Conservation (phyloP, 2,888 invertebrate genomes). For the Synergus gifuensis region DNA sequence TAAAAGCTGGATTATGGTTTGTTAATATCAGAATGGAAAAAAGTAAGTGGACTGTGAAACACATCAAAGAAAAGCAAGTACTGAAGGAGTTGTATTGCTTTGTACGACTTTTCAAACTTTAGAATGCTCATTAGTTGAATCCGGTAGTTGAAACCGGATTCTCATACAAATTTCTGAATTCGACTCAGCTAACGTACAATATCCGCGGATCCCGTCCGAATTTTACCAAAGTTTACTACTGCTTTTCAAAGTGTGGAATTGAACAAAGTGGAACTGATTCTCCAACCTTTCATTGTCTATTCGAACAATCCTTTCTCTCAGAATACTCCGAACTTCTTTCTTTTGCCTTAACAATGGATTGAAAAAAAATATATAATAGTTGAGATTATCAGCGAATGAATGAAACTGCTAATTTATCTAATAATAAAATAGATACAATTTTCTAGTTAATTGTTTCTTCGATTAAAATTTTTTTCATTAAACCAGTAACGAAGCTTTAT, state of each 20-base stretch:
- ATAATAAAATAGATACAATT: too few relatives aligned
- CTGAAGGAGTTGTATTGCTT: constrained; percentile 33
- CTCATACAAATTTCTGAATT: constrained; percentile 31
- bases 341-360: not conserved
- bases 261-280: constrained; percentile 5
- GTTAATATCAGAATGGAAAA: constrained; percentile 24
- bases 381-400: too few relatives aligned
- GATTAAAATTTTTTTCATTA: not conserved
- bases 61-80: constrained; percentile 35
- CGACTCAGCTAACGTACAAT: constrained; percentile 18
- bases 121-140: constrained; percentile 25
- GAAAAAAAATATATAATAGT: constrained; percentile 1
- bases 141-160: constrained; percentile 12
- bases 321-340: not conserved
- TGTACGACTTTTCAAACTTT: constrained; percentile 38
- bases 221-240: constrained; percentile 34
- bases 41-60: constrained; percentile 20
- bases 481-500: not conserved
- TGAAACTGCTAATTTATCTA: too few relatives aligned
- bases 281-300: constrained; percentile 1
- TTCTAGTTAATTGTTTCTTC: too few relatives aligned
- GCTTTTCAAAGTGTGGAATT: constrained; percentile 16
- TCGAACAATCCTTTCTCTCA: constrained; percentile 22
- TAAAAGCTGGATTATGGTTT: constrained; percentile 19
- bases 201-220: constrained; percentile 15